A percentile compares a stretch with the other conserved stretches of the same genome.
Evolutionary conservation across 2,797 vertebrate genomes (phyloP).

Genomic region (Phrynocephalus guinanensis): DNA sequence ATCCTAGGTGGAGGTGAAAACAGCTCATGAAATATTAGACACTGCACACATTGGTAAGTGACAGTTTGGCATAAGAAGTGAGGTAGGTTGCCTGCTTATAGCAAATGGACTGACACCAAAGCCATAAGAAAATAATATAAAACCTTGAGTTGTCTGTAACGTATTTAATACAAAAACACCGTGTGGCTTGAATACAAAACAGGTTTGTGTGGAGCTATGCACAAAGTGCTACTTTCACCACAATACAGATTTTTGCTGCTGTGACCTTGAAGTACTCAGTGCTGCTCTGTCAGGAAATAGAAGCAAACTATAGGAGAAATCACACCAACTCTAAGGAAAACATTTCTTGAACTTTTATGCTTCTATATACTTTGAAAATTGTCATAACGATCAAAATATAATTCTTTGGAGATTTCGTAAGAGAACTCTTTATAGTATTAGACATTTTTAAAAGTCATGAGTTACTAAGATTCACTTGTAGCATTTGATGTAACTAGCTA

Average conservation of each 20-base stretch:
- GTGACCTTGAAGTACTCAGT: neutral
- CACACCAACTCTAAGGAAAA: no score
- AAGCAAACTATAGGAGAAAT: neutral
- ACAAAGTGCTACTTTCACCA: neutral
- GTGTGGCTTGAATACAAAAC: neutral
- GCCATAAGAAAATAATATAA: constrained; percentile 28
- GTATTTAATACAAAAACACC: neutral
- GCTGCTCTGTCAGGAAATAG: neutral
- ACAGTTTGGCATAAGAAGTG: constrained; percentile 35
- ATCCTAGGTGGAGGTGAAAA: constrained; percentile 23
- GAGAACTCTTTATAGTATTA: neutral
- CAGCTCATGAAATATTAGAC: constrained; percentile 18
- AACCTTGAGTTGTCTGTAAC: neutral
- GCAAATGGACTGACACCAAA: constrained; percentile 20
- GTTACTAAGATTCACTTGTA: neutral
- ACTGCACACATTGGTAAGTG: neutral
- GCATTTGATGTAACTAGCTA: neutral
- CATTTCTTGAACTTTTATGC: neutral
- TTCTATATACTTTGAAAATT: neutral
- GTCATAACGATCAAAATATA: neutral
- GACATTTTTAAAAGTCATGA: neutral
- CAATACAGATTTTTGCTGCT: neutral
- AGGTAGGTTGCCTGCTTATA: constrained; percentile 22
- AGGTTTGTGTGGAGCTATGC: constrained; percentile 11
- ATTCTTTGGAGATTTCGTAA: neutral